Percentiles rank a stretch among this genome's conserved stretches.
These are phyloP conservation scores for Eupithecia inturbata DNA, from an alignment of 2,888 invertebrate species.

Conservation along the genomic window DNA sequence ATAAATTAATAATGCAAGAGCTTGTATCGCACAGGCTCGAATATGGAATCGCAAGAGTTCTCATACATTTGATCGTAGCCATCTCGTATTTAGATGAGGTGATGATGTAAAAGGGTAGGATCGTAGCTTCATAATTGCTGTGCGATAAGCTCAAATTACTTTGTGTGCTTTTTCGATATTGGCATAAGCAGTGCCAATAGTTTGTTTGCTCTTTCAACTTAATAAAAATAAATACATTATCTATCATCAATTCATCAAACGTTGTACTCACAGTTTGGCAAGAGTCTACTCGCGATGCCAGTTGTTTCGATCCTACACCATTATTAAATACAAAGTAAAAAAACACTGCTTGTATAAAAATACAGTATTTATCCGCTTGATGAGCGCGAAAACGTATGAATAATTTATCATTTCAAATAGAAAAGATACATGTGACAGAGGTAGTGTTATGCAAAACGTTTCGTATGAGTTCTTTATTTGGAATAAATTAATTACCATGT, in stretches of 20 bases:
- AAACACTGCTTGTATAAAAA: neutral
- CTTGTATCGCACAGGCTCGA: neutral
- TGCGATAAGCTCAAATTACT: too few relatives aligned
- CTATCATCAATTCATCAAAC: too few relatives aligned
- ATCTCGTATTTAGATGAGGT: neutral
- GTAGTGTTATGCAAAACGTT: slow-evolving; percentile 30
- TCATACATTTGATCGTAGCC: neutral
- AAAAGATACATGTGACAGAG: slow-evolving; percentile 29
- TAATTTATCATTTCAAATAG: slow-evolving; percentile 31
- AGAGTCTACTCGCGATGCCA: too few relatives aligned
- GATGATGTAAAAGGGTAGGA: neutral
- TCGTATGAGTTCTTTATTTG: slow-evolving; percentile 21
- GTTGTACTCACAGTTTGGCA: too few relatives aligned
- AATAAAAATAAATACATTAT: too few relatives aligned
- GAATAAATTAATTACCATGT: slow-evolving; percentile 18
- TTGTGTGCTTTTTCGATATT: too few relatives aligned
- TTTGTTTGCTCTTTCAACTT: too few relatives aligned
- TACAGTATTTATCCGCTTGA: slow-evolving; percentile 13
- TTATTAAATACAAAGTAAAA: neutral
- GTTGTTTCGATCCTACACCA: neutral
- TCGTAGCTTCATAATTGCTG: too few relatives aligned
- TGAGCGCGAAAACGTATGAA: slow-evolving; percentile 20
- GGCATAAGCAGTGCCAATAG: too few relatives aligned
- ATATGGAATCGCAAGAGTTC: neutral
- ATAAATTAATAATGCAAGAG: too few relatives aligned